Percentiles rank a stretch among this genome's conserved stretches.
Conservation (phyloP, 2,888 invertebrate species). For the Athrips mouffetella region DNA sequence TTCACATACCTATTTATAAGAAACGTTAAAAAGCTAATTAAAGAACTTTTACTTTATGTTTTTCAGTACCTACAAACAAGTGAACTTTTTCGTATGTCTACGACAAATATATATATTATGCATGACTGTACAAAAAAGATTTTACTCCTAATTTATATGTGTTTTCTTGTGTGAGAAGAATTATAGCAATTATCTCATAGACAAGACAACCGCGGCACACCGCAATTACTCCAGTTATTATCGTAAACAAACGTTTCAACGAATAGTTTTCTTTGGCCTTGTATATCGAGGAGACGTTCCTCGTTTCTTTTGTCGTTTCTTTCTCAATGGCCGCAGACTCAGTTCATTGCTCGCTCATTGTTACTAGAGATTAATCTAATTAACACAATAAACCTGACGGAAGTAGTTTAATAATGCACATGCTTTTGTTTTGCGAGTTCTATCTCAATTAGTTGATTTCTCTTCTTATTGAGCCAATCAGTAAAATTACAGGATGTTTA, state of each 20-base stretch:
- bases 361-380: constrained; percentile 13
- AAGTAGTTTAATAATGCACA: constrained; percentile 13
- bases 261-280: constrained; percentile 6
- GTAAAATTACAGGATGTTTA: too few relatives aligned
- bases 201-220: constrained; percentile 2
- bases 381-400: constrained; percentile 11
- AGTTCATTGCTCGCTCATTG: constrained; percentile 17
- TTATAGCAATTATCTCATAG: constrained; percentile 7
- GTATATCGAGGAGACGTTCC: constrained; percentile 3
- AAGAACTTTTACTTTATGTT: too few relatives aligned
- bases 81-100: too few relatives aligned
- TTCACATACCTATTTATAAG: too few relatives aligned
- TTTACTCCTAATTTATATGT: neutral
- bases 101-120: too few relatives aligned
- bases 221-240: constrained; percentile 13
- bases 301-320: constrained; percentile 15
- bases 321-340: neutral
- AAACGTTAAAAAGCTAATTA: too few relatives aligned
- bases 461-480: neutral
- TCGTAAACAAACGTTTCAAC: constrained; percentile 14
- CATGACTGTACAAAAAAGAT: too few relatives aligned
- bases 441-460: constrained; percentile 3
- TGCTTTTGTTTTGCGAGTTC: neutral
- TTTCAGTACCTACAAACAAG: too few relatives aligned
- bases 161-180: constrained; percentile 11